Percentiles rank a stretch among this genome's conserved stretches.
These are phyloP conservation scores for Tokudaia muenninki DNA, from an alignment of 2,797 vertebrate species.

Conservation along the genomic window DNA sequence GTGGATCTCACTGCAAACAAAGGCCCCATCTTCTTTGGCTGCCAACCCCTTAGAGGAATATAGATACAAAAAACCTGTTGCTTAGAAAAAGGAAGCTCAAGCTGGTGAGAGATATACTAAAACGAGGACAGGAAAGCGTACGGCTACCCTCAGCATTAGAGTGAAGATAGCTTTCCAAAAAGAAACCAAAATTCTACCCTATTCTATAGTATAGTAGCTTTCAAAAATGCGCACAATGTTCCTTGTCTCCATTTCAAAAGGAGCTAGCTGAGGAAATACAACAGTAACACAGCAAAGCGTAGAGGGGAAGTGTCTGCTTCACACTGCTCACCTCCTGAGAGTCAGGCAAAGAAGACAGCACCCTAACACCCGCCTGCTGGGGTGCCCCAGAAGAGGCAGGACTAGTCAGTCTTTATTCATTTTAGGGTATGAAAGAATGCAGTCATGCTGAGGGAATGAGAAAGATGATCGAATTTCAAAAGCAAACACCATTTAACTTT, in stretches of 20 bases:
- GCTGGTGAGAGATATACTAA: slow-evolving; percentile 70
- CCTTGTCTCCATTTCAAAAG: slow-evolving; percentile 60
- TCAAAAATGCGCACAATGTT: slow-evolving; percentile 49
- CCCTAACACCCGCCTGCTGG: slow-evolving; percentile 81
- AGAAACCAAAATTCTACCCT: slow-evolving; percentile 60
- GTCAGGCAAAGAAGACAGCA: slow-evolving; percentile 86
- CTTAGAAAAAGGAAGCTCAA: slow-evolving; percentile 67
- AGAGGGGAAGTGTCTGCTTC: slow-evolving; percentile 81
- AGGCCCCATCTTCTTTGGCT: background rate
- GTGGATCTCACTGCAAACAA: slow-evolving; percentile 54
- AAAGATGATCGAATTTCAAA: slow-evolving; percentile 82
- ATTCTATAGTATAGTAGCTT: slow-evolving; percentile 59
- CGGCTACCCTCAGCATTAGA: slow-evolving; percentile 50
- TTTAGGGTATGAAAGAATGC: slow-evolving; percentile 75
- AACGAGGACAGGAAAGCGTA: slow-evolving; percentile 56
- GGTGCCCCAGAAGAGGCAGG: slow-evolving; percentile 82
- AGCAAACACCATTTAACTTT: slow-evolving; percentile 70
- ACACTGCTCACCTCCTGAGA: slow-evolving; percentile 86
- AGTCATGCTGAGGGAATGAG: slow-evolving; percentile 86
- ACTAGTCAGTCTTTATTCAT: slow-evolving; percentile 84
- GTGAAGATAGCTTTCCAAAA: background rate
- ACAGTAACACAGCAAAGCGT: slow-evolving; percentile 74
- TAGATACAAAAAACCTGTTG: background rate
- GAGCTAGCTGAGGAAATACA: slow-evolving; percentile 63
- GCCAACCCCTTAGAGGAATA: slow-evolving; percentile 31